Percentiles rank a stretch among this genome's conserved stretches.
These are phyloP conservation scores for Acanthisitta chloris DNA, from an alignment of 2,113 vertebrate species.

Conservation along the genomic window DNA sequence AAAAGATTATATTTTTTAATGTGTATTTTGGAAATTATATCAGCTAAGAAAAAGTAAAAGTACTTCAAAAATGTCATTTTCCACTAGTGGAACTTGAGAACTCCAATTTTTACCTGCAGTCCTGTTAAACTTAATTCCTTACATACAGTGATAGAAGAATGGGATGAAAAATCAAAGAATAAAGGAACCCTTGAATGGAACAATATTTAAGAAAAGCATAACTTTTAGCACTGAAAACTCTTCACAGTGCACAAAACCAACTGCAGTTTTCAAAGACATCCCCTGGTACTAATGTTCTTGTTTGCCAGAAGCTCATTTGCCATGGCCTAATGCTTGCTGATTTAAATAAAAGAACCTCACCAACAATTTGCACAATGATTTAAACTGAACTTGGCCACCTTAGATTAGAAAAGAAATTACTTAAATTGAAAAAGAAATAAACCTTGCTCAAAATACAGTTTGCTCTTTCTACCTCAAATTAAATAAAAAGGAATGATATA, in stretches of 20 bases:
- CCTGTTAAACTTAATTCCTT: not conserved
- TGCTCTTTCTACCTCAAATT: constrained; percentile 13
- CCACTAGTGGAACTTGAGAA: not conserved
- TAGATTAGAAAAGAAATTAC: constrained; percentile 48
- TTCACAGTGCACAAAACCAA: not conserved
- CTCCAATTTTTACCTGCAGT: not conserved
- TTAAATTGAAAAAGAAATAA: constrained; percentile 56
- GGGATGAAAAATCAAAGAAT: not conserved
- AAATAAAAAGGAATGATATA: constrained; percentile 22
- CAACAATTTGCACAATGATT: constrained; percentile 40
- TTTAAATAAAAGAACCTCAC: constrained; percentile 59
- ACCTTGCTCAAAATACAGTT: constrained; percentile 11
- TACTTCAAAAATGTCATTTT: not conserved
- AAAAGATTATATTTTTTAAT: not conserved
- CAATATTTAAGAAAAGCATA: not conserved
- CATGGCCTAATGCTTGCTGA: constrained; percentile 48
- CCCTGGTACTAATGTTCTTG: not conserved
- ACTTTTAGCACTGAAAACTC: not conserved
- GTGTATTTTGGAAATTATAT: not conserved
- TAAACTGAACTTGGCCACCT: constrained; percentile 47
- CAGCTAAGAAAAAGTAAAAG: not conserved
- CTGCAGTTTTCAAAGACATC: constrained; percentile 27
- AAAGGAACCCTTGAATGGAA: not conserved
- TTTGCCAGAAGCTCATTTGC: constrained; percentile 35
- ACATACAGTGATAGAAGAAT: not conserved